Conservation (phyloP, 1,140 invertebrate genomes). For the Meloidogyne hapla region DNA sequence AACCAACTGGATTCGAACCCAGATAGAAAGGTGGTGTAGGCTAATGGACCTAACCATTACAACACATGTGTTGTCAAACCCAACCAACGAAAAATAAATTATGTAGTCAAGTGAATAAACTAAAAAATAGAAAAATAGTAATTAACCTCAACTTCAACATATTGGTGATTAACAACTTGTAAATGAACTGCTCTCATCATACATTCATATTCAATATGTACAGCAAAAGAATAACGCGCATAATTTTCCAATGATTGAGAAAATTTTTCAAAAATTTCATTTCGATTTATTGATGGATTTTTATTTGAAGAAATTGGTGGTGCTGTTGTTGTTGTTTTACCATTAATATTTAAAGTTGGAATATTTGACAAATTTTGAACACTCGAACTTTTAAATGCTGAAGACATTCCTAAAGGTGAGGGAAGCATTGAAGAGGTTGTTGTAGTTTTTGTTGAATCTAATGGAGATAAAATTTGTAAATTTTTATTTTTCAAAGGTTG, state of each 20-base stretch:
- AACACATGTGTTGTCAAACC: no score
- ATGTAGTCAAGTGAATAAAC: not conserved
- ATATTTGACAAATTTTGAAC: slow-evolving; percentile 12
- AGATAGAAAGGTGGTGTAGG: no score
- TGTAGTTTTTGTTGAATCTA: no score
- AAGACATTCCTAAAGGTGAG: slow-evolving; percentile 10
- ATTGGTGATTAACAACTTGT: slow-evolving; percentile 42
- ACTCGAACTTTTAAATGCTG: slow-evolving; percentile 8
- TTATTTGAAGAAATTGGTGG: not conserved
- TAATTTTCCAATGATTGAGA: slow-evolving; percentile 53
- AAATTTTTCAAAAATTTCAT: slow-evolving; percentile 53
- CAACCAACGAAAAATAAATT: no score
- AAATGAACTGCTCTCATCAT: slow-evolving; percentile 51
- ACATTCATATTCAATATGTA: slow-evolving; percentile 59
- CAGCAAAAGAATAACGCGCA: slow-evolving; percentile 56
- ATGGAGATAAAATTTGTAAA: not conserved
- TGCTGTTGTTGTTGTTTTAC: not conserved
- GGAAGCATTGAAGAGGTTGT: not conserved
- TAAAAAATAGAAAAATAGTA: slow-evolving; percentile 11
- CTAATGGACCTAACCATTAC: no score
- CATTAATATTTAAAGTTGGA: not conserved
- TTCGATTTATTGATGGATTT: slow-evolving; percentile 28
- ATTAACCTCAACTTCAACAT: slow-evolving; percentile 56
- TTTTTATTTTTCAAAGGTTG: not conserved
- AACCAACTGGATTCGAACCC: no score